Conservation (phyloP, 2,797 vertebrate genomes). For the Myotis findleyi region DNA sequence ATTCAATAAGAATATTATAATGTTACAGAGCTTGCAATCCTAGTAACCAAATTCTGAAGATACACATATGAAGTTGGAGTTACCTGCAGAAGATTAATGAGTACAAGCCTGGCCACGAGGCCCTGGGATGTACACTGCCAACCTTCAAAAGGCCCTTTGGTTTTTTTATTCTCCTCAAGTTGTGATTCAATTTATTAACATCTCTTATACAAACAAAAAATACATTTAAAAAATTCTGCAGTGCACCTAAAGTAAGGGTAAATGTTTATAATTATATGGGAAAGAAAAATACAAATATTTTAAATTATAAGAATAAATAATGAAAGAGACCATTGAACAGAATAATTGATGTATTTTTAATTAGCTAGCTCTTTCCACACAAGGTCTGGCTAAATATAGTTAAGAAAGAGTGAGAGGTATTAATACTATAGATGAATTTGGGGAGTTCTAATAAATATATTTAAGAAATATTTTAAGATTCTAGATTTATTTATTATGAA, state of each 20-base stretch:
- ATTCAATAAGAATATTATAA: background rate
- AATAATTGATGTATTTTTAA: background rate
- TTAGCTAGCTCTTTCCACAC: background rate
- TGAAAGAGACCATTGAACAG: background rate
- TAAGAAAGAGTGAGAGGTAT: background rate
- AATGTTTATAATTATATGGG: background rate
- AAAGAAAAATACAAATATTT: background rate
- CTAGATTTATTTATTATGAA: conserved; percentile 6
- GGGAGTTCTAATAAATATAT: background rate
- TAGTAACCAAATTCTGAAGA: conserved; percentile 4
- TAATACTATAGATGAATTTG: background rate
- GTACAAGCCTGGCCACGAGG: background rate
- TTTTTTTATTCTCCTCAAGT: background rate
- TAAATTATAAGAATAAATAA: background rate
- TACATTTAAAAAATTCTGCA: background rate
- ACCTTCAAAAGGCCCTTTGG: background rate
- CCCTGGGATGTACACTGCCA: background rate
- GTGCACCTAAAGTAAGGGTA: background rate
- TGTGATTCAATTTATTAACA: background rate
- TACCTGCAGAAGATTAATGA: background rate
- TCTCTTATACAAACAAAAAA: background rate
- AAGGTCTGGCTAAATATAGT: background rate
- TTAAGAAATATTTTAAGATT: background rate
- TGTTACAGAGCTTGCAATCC: background rate
- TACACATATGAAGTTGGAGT: background rate